Conservation (phyloP, 1,140 invertebrate species). For the Euura lappo region DNA sequence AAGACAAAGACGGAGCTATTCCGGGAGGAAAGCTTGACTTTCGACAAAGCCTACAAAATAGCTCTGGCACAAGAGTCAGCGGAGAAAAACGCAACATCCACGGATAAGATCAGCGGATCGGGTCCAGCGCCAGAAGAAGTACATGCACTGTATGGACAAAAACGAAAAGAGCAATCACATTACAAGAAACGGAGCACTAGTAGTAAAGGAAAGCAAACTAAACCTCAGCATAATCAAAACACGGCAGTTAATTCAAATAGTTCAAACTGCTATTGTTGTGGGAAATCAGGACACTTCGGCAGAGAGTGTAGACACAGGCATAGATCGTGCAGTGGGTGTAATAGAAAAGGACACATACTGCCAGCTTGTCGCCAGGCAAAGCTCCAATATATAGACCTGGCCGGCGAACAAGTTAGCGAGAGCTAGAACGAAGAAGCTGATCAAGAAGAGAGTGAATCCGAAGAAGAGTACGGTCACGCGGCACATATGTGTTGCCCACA, state of each 20-base stretch:
- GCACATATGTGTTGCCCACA: too few relatives aligned
- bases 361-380: too few relatives aligned
- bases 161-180: not conserved
- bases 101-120: not conserved
- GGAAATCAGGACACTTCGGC: slow-evolving; percentile 9
- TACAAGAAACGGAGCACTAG: slow-evolving; percentile 6
- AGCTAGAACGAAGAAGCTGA: too few relatives aligned
- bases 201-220: not conserved
- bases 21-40: slow-evolving; percentile 15
- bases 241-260: slow-evolving; percentile 6
- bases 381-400: too few relatives aligned
- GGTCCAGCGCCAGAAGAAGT: not conserved
- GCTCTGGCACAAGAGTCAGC: slow-evolving; percentile 15
- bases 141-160: slow-evolving; percentile 5
- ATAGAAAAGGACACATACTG: slow-evolving; percentile 13
- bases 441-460: too few relatives aligned
- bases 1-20: slow-evolving; percentile 19
- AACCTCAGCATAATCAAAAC: not conserved
- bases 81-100: slow-evolving; percentile 14
- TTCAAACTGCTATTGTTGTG: slow-evolving; percentile 9
- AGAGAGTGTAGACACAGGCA: slow-evolving; percentile 11
- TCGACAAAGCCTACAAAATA: slow-evolving; percentile 16
- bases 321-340: slow-evolving; percentile 8
- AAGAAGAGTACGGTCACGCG: too few relatives aligned
- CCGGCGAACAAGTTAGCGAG: too few relatives aligned